Evolutionary conservation across 2,888 invertebrate species (phyloP), one percentile per base, ranked within the genome.

Genomic region (Campopleginae sp.): DNA sequence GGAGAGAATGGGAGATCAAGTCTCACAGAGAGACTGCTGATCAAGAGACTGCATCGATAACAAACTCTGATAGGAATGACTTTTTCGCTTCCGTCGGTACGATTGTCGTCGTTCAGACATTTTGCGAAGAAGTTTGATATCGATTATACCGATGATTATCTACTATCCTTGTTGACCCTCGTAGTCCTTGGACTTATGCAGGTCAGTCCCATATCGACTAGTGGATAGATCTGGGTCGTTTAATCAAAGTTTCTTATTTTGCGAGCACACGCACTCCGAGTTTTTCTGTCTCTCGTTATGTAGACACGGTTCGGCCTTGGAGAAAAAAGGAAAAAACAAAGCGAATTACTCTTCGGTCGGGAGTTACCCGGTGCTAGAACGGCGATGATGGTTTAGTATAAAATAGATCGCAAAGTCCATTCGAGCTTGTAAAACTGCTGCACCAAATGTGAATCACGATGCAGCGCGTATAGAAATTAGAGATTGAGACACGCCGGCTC

Each of bases 121-220:
- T 33, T 12, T 6, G 27, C 8, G 17, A 46, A 17, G 5, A 17
- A 70, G 23, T 14, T 23, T 6, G 27, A 27, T 58, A 14, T 58
- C 27, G 27, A 5, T 54, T 54, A 19, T 51, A 27, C 54, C 54
- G 14, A 33, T 51, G 48, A 48, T 38, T 51, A 33, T 14, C 23
- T 38, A 48, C 23, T 14, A 58, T 82, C 80, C 82, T 80, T 78
- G 74, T 80, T 74, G 80, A 86, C 80, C 86, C 79, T 71, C 48
- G 77, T 61, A 58, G 27, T 58, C 58, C 27, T 58, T 58, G 58
- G 31, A 71, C 83, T 86, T 80, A 89, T 90, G 88, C 88, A 89
- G 89, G 90, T 86, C 88, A 89, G 48, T n/a, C 79, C 88, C 89
- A 88, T 91, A 90, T 89, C 87, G 87, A 89, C 87, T 38, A 38